A percentile compares a stretch with the other conserved stretches of the same genome.
phyloP scores from a whole-genome alignment of 2,888 invertebrate species.

The Mythimna impura region DNA sequence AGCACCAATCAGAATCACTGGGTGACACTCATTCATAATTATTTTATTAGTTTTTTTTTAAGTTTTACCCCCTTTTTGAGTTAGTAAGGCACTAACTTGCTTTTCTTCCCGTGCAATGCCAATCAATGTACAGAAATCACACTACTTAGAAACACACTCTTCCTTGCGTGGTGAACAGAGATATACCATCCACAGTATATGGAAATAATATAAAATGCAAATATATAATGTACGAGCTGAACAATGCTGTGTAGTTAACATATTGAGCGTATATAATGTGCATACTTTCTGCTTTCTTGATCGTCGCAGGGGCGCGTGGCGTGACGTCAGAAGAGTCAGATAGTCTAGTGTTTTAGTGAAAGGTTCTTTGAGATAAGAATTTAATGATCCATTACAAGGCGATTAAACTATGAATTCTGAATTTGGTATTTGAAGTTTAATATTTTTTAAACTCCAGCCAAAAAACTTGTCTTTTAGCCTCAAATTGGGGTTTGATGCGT shows the following conservation, averaged over 20 bases:
- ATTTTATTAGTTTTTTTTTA: no score
- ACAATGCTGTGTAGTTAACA: conserved; percentile 56
- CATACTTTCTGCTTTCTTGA: conserved; percentile 66
- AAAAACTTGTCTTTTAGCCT: no score
- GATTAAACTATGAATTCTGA: neutral
- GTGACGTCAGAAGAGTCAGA: conserved; percentile 55
- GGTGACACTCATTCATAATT: no score
- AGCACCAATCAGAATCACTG: no score
- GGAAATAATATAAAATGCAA: conserved; percentile 55
- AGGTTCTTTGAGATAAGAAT: conserved; percentile 39
- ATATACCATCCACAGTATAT: conserved; percentile 29
- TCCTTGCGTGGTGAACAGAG: conserved; percentile 41
- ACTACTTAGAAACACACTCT: conserved; percentile 2
- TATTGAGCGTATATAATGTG: conserved; percentile 47
- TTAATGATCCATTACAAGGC: conserved; percentile 37
- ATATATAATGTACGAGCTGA: conserved; percentile 29
- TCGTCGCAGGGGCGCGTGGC: conserved; percentile 41
- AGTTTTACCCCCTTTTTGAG: neutral
- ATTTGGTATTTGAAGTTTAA: no score
- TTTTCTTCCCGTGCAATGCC: neutral
- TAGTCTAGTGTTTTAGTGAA: conserved; percentile 53
- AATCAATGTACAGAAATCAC: conserved; percentile 3
- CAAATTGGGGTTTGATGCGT: no score
- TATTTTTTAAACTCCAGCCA: no score
- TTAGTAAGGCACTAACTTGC: neutral